Evolutionary conservation across 2,113 vertebrate species (phyloP).

Genomic region (Rhineura floridana): DNA sequence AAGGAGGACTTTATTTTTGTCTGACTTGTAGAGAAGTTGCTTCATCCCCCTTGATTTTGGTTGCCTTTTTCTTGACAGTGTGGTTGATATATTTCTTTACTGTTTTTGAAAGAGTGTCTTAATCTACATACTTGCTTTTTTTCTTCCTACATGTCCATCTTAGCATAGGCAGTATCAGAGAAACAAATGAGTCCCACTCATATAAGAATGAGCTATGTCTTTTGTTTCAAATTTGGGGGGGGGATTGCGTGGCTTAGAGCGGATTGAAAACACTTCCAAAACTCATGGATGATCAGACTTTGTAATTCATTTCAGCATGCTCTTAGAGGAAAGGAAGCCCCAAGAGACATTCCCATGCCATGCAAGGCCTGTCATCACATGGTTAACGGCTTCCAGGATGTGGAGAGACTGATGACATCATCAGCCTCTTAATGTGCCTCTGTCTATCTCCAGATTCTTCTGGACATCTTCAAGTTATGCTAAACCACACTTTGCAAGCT

Average conservation of each 20-base stretch:
- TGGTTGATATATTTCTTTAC: neutral
- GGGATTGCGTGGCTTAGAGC: neutral
- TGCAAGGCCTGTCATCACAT: neutral
- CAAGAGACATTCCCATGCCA: neutral
- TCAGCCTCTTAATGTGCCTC: neutral
- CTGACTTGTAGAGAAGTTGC: too few species aligned
- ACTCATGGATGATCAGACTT: neutral
- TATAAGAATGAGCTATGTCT: neutral
- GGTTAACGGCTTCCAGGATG: neutral
- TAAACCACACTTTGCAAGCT: neutral
- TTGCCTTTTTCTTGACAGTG: neutral
- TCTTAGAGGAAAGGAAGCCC: neutral
- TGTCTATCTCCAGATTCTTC: neutral
- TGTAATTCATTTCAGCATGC: neutral
- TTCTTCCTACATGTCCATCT: neutral
- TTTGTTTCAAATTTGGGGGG: neutral
- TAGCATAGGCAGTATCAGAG: neutral
- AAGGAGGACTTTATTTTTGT: too few species aligned
- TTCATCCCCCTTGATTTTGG: too few species aligned
- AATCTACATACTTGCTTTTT: neutral
- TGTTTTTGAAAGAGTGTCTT: neutral
- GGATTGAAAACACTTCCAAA: neutral
- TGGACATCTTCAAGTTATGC: neutral
- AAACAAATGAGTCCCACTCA: neutral
- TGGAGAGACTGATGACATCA: neutral